Conservation (phyloP, 2,797 vertebrate species). For the Microctenopoma lineatum region DNA sequence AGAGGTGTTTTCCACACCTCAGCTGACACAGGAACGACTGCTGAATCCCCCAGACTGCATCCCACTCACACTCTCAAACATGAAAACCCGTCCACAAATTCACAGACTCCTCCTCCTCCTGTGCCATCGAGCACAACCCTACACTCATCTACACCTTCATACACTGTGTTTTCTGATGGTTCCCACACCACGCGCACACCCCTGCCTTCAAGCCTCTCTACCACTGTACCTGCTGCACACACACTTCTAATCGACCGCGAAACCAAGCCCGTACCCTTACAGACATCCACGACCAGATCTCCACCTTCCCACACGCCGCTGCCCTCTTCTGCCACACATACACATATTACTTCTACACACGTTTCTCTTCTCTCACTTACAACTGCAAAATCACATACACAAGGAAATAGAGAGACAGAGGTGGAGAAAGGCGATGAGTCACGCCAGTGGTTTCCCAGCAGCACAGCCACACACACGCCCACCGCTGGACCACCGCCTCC, state of each 20-base stretch:
- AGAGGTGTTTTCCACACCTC: constrained; percentile 25
- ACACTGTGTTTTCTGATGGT: background rate
- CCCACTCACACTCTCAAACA: background rate
- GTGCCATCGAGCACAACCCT: background rate
- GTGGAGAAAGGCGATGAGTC: constrained; percentile 1
- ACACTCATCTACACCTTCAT: constrained; percentile 1
- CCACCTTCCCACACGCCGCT: background rate
- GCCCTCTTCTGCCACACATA: constrained; percentile 2
- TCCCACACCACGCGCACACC: background rate
- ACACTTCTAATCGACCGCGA: background rate
- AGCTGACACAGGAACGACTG: background rate
- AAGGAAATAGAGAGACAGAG: background rate
- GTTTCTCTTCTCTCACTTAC: constrained; percentile 10
- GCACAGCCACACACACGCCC: background rate
- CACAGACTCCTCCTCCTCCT: constrained; percentile 1
- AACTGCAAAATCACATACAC: constrained; percentile 11
- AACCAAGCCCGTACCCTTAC: background rate
- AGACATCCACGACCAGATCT: constrained; percentile 10
- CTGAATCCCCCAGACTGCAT: background rate
- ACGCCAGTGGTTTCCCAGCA: constrained; percentile 12
- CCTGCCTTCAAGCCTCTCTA: background rate
- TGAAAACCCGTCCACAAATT: constrained; percentile 1
- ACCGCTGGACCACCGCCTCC: constrained; percentile 22
- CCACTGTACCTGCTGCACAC: constrained; percentile 2
- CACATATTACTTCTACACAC: constrained; percentile 10